Evolutionary conservation across 2,113 vertebrate species (phyloP).

Genomic region (Pangasianodon gigas): DNA sequence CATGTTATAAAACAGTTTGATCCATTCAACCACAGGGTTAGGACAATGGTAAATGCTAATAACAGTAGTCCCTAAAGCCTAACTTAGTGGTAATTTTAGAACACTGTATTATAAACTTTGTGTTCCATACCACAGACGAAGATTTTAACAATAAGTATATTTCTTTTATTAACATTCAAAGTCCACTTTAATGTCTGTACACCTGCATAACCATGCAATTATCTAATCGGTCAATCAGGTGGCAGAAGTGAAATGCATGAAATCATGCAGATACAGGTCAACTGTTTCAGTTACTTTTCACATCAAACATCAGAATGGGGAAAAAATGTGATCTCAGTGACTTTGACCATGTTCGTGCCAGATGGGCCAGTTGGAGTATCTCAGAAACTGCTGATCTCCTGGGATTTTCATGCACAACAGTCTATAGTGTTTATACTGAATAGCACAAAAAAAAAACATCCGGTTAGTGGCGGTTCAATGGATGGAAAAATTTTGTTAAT

Average conservation of each 20-base stretch:
- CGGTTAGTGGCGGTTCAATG: background rate
- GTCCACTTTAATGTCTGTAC: background rate
- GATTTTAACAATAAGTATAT: background rate
- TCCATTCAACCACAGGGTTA: no score
- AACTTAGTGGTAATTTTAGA: no score
- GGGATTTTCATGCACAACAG: background rate
- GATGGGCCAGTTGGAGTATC: no score
- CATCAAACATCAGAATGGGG: background rate
- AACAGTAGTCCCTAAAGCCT: no score
- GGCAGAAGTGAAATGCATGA: background rate
- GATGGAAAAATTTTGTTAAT: background rate
- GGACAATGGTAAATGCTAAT: no score
- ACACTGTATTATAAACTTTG: no score
- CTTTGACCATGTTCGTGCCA: background rate
- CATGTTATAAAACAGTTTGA: background rate
- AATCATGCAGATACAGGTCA: background rate
- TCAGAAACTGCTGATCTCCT: no score
- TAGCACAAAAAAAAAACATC: background rate
- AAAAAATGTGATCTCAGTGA: background rate
- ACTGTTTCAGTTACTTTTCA: background rate
- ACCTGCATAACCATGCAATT: background rate
- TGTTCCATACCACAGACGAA: no score
- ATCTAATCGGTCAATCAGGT: no score
- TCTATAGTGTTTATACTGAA: background rate
- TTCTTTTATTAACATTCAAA: background rate